Conservation (phyloP, 2,888 invertebrate species). For the Anagyrus pseudococci region DNA sequence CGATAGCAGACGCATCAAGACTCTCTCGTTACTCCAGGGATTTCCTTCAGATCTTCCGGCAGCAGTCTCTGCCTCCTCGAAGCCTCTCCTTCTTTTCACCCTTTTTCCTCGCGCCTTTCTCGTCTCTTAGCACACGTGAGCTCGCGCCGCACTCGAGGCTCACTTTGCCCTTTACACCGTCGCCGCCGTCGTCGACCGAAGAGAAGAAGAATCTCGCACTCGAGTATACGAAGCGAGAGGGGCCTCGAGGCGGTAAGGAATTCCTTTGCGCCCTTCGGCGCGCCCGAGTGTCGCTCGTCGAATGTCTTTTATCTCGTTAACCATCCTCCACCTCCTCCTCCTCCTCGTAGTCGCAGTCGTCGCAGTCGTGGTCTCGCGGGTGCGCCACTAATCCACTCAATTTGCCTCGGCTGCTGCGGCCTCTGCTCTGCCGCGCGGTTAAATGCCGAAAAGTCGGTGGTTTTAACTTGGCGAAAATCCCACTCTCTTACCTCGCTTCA, state of each 20-base stretch:
- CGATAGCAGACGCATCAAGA: too few relatives aligned
- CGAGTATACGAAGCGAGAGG: neutral
- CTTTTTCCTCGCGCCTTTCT: neutral
- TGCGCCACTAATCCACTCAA: slow-evolving; percentile 26
- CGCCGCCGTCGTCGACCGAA: neutral
- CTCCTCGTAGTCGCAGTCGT: too few relatives aligned
- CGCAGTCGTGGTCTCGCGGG: neutral
- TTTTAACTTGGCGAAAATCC: slow-evolving; percentile 16
- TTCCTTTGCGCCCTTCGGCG: slow-evolving; percentile 15
- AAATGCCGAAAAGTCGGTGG: too few relatives aligned
- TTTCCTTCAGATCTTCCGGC: too few relatives aligned
- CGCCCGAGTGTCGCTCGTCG: neutral
- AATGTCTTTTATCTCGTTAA: slow-evolving; percentile 29
- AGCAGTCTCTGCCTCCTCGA: too few relatives aligned
- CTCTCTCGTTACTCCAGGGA: too few relatives aligned
- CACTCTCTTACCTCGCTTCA: too few relatives aligned
- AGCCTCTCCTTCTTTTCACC: slow-evolving; percentile 12
- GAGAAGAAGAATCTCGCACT: neutral
- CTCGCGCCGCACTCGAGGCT: neutral
- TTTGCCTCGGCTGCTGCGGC: slow-evolving; percentile 37
- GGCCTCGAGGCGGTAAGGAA: slow-evolving; percentile 23
- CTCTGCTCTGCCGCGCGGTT: slow-evolving; percentile 38
- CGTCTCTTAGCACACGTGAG: neutral
- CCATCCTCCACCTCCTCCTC: neutral
- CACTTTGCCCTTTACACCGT: neutral